Evolutionary conservation across 2,113 vertebrate genomes (phyloP), one percentile per base, ranked within the genome.

Genomic region (Pelvicachromis taeniatus): DNA sequence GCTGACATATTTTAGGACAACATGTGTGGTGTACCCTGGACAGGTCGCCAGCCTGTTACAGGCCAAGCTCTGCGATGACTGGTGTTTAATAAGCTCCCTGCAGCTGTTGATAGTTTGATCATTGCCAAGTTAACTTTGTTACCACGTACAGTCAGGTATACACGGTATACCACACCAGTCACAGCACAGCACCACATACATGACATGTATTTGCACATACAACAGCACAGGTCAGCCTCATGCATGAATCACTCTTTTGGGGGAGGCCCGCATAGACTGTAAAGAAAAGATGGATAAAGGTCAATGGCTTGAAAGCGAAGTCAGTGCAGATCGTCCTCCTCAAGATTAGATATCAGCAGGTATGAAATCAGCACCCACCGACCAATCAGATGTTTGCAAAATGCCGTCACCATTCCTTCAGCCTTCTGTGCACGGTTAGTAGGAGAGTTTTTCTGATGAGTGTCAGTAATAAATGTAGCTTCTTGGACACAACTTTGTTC

Each of bases 361-460:
- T 40, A 4, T 40, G 35, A 40, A 23, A 40, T 21, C 61, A 68
- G 35, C 19, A 40, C 35, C 0, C 19, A 8, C 33, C 19, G 1
- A 65, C 61, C 61, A 65, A 65, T 65, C 33, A 38, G 61, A 21
- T 13, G 1, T 65, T 21, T 38, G 33, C 10, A 0, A 68, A 42
- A 68, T 68, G 12, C 0, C n/a, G 5, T 68, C 0, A 4, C 4
- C 63, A 42, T 42, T 0, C 35, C 12, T 40, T 68, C 31, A 42
- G 35, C 42, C n/a, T 10, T 38, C 2, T 63, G n/a, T 35, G 19
- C 58, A 7, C 19, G 16, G 5, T 7, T 61, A 7, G 12, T 8
- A 4, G 33, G 16, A 65, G 19, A 35, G 61, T 3, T 65, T 40
- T 40, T 40, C 35, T 40, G 35, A 7, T 65, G 33, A 65, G 19